A percentile compares a stretch with the other conserved stretches of the same genome.
These are phyloP conservation scores for Sminthurinus aureus DNA, from an alignment of 2,888 invertebrate species.

Conservation along the genomic window DNA sequence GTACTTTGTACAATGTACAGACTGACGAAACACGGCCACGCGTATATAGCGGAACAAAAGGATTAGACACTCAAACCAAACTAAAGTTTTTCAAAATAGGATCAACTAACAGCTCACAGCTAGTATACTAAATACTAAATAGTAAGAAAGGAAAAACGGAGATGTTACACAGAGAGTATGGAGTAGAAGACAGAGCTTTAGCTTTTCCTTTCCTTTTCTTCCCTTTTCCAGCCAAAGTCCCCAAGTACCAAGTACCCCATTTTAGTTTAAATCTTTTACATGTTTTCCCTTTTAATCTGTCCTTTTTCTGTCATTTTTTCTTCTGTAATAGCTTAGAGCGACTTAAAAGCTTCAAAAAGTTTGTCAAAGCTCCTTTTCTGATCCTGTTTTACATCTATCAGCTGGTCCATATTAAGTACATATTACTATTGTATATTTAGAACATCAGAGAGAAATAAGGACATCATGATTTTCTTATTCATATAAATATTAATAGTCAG, in stretches of 20 bases:
- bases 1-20: background rate
- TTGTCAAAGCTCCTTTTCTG: slow-evolving; percentile 29
- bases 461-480: background rate
- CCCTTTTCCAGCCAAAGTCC: slow-evolving; percentile 4
- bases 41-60: slow-evolving; percentile 47
- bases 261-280: slow-evolving; percentile 38
- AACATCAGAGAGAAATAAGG: no score
- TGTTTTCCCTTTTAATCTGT: slow-evolving; percentile 46
- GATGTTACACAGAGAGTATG: background rate
- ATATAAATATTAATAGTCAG: no score
- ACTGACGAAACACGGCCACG: slow-evolving; percentile 41
- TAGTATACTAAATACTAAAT: no score
- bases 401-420: background rate
- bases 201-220: background rate
- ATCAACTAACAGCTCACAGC: slow-evolving; percentile 1
- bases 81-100: slow-evolving; percentile 29
- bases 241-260: slow-evolving; percentile 17
- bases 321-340: background rate
- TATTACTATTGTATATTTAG: background rate
- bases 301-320: slow-evolving; percentile 37
- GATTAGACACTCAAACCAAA: slow-evolving; percentile 33
- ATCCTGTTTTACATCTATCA: background rate
- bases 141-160: no score
- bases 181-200: background rate
- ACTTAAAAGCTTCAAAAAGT: slow-evolving; percentile 16